phyloP scores from a whole-genome alignment of 2,888 invertebrate genomes.

The Pachydiplax longipennis region DNA sequence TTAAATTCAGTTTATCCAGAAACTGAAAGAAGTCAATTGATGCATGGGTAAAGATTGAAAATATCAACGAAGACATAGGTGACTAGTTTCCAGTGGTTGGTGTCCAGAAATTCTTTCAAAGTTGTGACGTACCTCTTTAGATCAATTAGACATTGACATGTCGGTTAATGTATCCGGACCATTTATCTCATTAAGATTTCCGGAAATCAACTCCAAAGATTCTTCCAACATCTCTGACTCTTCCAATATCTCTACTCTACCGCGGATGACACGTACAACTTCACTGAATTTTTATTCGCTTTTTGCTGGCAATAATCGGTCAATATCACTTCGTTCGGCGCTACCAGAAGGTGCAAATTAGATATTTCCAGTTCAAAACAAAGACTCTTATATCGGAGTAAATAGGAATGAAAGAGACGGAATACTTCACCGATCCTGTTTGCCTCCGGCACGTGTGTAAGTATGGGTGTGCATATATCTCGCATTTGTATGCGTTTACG shows the following conservation, averaged over 20 bases:
- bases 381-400: not conserved
- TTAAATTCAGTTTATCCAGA: no score
- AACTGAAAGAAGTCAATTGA: no score
- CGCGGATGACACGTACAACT: not conserved
- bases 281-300: not conserved
- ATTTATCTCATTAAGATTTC: no score
- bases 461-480: slow-evolving; percentile 1
- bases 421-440: not conserved
- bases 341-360: not conserved
- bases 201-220: no score
- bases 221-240: not conserved
- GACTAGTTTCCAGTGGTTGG: no score
- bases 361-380: not conserved
- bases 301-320: not conserved
- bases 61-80: no score
- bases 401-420: not conserved
- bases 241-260: no score
- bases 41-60: no score
- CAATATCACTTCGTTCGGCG: not conserved
- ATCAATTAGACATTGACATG: no score
- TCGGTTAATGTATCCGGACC: no score
- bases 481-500: slow-evolving; percentile 32
- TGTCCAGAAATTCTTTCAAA: no score
- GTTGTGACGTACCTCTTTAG: no score
- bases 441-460: not conserved